Percentiles rank a stretch among this genome's conserved stretches.
These are phyloP conservation scores for Tuta absoluta DNA, from an alignment of 2,888 invertebrate species.

Conservation along the genomic window DNA sequence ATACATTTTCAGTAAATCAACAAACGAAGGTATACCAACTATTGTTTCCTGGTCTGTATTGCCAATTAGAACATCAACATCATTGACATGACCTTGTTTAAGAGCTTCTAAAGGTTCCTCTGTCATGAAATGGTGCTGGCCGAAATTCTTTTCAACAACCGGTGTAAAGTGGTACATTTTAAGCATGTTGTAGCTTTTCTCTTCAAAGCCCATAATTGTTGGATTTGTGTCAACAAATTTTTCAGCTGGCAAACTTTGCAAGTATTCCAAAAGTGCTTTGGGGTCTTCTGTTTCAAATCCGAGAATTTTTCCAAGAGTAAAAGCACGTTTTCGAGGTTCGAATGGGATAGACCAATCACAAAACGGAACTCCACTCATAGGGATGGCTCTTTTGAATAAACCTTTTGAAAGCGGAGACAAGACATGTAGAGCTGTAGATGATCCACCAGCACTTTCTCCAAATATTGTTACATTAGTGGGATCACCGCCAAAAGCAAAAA, in stretches of 20 bases:
- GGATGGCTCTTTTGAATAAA: conserved; percentile 53
- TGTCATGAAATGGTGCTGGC: conserved; percentile 49
- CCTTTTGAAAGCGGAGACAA: conserved; percentile 59
- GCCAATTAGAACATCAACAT: conserved; percentile 85
- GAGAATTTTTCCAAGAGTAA: conserved; percentile 41
- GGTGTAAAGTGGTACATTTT: conserved; percentile 55
- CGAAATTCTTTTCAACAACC: conserved; percentile 58
- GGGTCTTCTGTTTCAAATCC: conserved; percentile 43
- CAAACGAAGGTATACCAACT: conserved; percentile 35
- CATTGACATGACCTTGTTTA: conserved; percentile 66
- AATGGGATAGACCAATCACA: conserved; percentile 43
- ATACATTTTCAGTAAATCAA: conserved; percentile 36
- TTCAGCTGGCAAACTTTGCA: conserved; percentile 42
- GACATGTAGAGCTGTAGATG: conserved; percentile 46
- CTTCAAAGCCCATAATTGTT: conserved; percentile 47
- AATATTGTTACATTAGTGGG: conserved; percentile 51
- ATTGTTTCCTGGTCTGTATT: conserved; percentile 84
- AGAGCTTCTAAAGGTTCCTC: conserved; percentile 44
- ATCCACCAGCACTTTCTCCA: conserved; percentile 57
- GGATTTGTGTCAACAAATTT: conserved; percentile 37
- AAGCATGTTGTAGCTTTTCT: conserved; percentile 37
- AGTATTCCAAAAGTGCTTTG: conserved; percentile 42
- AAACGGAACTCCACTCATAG: conserved; percentile 54
- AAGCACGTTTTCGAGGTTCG: conserved; percentile 42
- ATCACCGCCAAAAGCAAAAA: conserved; percentile 52